Percentiles rank a stretch among this genome's conserved stretches.
Evolutionary conservation across 2,888 invertebrate genomes (phyloP).

Genomic region (Nomada ferruginata): DNA sequence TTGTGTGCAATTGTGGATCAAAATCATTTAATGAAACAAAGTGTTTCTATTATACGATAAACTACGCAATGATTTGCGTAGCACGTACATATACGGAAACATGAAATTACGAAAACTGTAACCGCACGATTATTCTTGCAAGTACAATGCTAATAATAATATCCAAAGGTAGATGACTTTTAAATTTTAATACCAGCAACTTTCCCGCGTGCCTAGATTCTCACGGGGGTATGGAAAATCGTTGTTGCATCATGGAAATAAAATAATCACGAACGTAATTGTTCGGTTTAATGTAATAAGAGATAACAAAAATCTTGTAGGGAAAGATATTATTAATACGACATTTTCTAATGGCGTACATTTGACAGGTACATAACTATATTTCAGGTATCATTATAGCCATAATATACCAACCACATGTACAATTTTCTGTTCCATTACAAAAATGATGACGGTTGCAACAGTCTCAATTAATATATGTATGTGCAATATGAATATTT

Average conservation of each 20-base stretch:
- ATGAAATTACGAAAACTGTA: neutral
- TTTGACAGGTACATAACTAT: too few species aligned
- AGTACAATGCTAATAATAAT: conserved; percentile 7
- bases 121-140: neutral
- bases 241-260: neutral
- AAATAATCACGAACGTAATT: neutral
- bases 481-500: too few species aligned
- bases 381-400: too few species aligned
- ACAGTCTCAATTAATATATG: too few species aligned
- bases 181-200: neutral
- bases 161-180: too few species aligned
- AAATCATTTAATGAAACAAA: neutral
- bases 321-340: too few species aligned
- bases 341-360: too few species aligned
- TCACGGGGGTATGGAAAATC: neutral
- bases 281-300: neutral
- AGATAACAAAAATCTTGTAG: neutral
- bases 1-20: too few species aligned
- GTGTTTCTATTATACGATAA: neutral
- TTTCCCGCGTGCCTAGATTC: conserved; percentile 28
- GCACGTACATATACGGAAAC: neutral
- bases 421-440: too few species aligned
- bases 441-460: too few species aligned
- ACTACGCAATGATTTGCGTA: neutral
- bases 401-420: too few species aligned